Evolutionary conservation across 1,140 invertebrate genomes (phyloP), one percentile per base, ranked within the genome.

Genomic region (Drosophila orosa): DNA sequence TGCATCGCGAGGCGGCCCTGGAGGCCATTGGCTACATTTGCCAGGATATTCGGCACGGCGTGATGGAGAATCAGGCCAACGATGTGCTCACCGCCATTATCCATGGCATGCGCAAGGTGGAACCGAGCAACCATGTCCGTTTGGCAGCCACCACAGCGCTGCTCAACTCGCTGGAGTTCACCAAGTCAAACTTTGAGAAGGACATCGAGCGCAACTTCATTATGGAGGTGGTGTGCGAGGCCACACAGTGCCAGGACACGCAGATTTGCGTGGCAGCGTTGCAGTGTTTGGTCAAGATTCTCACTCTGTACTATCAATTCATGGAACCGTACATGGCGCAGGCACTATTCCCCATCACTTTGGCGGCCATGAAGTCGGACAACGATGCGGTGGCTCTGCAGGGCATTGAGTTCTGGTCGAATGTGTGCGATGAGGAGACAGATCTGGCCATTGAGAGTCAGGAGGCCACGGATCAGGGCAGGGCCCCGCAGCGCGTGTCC

Each of bases 391-490:
- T 99, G 45, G 96, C 98, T 27, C 93, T 99, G 40, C 99, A 99
- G 93, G 99, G 99, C 75, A 99, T 99, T 92, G 99, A 99, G 92
- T 99, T 99, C 93, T 99, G 99, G 99, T 99, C 98, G 0, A 99
- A 99, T 91, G 98, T 99, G 0, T 99, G 98, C 90, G 99, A 99
- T 93, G 99, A 99, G 93, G 99, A 99, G 94, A 97, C 99, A 27
- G 98, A 99, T 93, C 93, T 99, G 72, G 95, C 97, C 5, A 98
- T 99, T 91, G 98, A 99, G 93, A 96, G 97, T 74, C 96, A 96
- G 40, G 99, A 99, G 93, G 98, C 98, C 31, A 93, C 94, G 31
- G 98, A 99, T 92, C 95, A 96, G 80, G 98, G 98, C 42, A 94
- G 96, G 66, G 96, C 97, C n/a, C 98, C 98, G 24, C 94, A 95